Evolutionary conservation across 2,113 vertebrate genomes (phyloP).

Genomic region (Larimichthys polyactis): DNA sequence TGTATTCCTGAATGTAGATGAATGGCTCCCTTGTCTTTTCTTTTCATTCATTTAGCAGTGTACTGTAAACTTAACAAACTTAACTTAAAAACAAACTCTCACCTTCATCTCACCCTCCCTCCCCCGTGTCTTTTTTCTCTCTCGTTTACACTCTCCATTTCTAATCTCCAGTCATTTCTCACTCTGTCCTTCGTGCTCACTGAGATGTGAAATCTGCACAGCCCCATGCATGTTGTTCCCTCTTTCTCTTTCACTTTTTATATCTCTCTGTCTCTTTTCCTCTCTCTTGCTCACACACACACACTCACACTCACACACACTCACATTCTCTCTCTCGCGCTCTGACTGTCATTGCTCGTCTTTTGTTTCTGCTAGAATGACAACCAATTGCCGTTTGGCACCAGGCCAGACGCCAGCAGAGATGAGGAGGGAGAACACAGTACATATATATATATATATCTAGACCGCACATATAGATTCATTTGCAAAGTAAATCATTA

Average conservation of each 20-base stretch:
- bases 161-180: slow-evolving; percentile 56
- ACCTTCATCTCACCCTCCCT: slow-evolving; percentile 13
- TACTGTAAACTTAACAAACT: not conserved
- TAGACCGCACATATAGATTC: not conserved
- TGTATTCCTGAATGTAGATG: slow-evolving; percentile 5
- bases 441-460: not conserved
- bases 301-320: not conserved
- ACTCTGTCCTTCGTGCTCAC: slow-evolving; percentile 46
- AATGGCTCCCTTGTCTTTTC: slow-evolving; percentile 12
- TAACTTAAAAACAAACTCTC: slow-evolving; percentile 10
- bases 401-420: slow-evolving; percentile 49
- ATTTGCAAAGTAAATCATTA: slow-evolving; percentile 14
- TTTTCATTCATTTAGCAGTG: not conserved
- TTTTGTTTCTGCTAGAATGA: slow-evolving; percentile 76
- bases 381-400: slow-evolving; percentile 71
- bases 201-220: slow-evolving; percentile 58
- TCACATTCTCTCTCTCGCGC: not conserved
- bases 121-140: not conserved
- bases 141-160: slow-evolving; percentile 49
- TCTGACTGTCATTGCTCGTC: slow-evolving; percentile 55
- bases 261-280: not conserved
- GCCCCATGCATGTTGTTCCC: slow-evolving; percentile 23
- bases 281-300: slow-evolving; percentile 12
- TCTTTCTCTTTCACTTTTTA: slow-evolving; percentile 29
- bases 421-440: not conserved